phyloP scores from a whole-genome alignment of 1,140 invertebrate genomes.

The Amphibalanus amphitrite region DNA sequence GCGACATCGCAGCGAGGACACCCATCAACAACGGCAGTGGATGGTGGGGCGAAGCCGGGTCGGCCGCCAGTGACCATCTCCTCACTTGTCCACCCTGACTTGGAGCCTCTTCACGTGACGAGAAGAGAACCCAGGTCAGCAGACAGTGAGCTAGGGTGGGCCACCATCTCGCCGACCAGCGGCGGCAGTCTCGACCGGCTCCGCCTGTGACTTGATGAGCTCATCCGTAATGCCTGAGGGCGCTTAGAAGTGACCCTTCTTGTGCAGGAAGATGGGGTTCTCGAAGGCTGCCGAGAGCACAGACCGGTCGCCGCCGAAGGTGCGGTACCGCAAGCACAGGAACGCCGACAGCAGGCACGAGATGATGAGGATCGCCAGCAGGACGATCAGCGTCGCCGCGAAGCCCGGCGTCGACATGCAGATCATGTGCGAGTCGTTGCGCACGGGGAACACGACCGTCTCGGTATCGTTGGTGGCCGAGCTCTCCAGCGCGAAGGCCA shows the following conservation, averaged over 20 bases:
- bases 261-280: conserved; percentile 20
- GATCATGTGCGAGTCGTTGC: conserved; percentile 39
- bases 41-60: too few species aligned
- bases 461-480: conserved; percentile 22
- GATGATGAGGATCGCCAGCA: conserved; percentile 56
- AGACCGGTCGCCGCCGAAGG: conserved; percentile 35
- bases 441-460: conserved; percentile 17
- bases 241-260: conserved; percentile 19
- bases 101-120: background rate
- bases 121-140: background rate
- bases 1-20: too few species aligned
- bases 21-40: too few species aligned
- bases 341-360: conserved; percentile 69
- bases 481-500: conserved; percentile 54
- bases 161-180: too few species aligned
- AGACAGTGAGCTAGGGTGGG: background rate
- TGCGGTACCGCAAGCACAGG: conserved; percentile 44
- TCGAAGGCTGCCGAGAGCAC: conserved; percentile 19
- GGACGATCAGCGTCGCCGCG: conserved; percentile 58
- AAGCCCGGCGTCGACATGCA: conserved; percentile 85
- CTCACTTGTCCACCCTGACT: background rate
- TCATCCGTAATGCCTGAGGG: background rate
- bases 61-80: too few species aligned
- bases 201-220: background rate
- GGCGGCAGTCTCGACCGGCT: too few species aligned